Conservation (phyloP, 2,888 invertebrate species). For the Drosophila testacea region DNA sequence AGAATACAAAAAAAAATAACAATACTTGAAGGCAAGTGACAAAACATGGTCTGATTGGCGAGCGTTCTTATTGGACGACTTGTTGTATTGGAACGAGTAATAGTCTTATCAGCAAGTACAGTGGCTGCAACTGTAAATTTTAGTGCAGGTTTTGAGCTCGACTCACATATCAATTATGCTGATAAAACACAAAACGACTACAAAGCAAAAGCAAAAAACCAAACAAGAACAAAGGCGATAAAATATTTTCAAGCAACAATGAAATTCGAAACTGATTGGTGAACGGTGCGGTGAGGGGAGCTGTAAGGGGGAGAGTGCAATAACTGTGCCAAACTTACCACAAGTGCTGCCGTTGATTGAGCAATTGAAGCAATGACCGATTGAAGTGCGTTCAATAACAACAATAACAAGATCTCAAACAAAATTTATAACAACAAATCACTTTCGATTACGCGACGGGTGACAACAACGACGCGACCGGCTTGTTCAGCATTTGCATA, state of each 20-base stretch:
- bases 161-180: constrained; percentile 52
- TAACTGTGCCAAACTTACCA: constrained; percentile 75
- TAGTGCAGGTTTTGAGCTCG: constrained; percentile 38
- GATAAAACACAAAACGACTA: constrained; percentile 53
- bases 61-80: constrained; percentile 34
- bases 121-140: constrained; percentile 32
- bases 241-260: constrained; percentile 37
- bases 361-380: constrained; percentile 71
- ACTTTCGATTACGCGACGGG: constrained; percentile 68
- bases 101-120: constrained; percentile 49
- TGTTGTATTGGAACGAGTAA: not conserved
- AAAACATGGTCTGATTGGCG: constrained; percentile 50
- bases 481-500: constrained; percentile 74
- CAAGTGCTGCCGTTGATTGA: constrained; percentile 71
- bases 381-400: constrained; percentile 32
- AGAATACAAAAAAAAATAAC: constrained; percentile 15
- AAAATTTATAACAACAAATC: constrained; percentile 59
- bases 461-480: constrained; percentile 61
- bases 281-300: not conserved
- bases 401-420: constrained; percentile 25
- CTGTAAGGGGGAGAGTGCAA: constrained; percentile 8
- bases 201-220: not conserved
- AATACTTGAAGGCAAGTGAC: constrained; percentile 31
- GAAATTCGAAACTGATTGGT: constrained; percentile 40
- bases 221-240: constrained; percentile 46